Conservation (phyloP, 2,797 vertebrate species). For the Argentina silus region DNA sequence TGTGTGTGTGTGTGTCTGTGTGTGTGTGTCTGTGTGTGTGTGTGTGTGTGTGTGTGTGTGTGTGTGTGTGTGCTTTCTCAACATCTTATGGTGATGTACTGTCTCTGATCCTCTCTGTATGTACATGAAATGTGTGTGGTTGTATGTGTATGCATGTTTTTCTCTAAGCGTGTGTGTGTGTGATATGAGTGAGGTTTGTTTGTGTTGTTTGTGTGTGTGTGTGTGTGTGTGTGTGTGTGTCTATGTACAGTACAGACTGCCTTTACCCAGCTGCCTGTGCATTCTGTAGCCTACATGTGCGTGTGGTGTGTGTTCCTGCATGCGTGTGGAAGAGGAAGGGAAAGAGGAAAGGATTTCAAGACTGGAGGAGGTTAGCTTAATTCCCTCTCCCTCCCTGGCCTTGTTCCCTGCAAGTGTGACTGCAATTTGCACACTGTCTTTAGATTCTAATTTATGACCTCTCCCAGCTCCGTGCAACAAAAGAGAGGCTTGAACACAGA, state of each 20-base stretch:
- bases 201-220: constrained; percentile 10
- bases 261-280: no score
- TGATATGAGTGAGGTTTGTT: constrained; percentile 26
- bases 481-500: constrained; percentile 72
- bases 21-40: no score
- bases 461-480: constrained; percentile 70
- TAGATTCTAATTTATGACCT: constrained; percentile 76
- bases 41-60: not conserved
- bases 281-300: not conserved
- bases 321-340: constrained; percentile 15
- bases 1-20: constrained; percentile 29
- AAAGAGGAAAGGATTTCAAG: not conserved
- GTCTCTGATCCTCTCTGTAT: not conserved
- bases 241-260: constrained; percentile 42
- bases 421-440: constrained; percentile 80
- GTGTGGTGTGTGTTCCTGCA: constrained; percentile 42
- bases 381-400: constrained; percentile 62
- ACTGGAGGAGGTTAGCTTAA: constrained; percentile 52
- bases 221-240: not conserved
- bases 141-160: constrained; percentile 1
- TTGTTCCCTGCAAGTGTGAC: constrained; percentile 70
- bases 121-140: not conserved
- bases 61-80: not conserved
- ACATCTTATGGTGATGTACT: rapidly evolving
- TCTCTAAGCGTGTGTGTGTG: constrained; percentile 38